Conservation (phyloP, 2,797 vertebrate genomes). For the Galago senegalensis region DNA sequence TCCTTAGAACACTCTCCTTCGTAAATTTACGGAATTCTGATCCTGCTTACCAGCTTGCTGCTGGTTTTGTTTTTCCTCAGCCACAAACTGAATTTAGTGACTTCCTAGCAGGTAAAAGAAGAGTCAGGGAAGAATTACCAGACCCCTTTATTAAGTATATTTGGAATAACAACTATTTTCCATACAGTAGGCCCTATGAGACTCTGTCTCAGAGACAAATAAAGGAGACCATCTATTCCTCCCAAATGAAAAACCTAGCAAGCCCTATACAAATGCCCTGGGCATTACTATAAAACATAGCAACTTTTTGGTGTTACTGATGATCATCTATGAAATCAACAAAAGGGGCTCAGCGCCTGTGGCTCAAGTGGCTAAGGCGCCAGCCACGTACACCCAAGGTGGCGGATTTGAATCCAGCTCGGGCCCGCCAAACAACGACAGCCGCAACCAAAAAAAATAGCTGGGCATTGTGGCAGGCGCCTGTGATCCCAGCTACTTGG, state of each 20-base stretch:
- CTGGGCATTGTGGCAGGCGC: too few relatives aligned
- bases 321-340: constrained; percentile 59
- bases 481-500: too few relatives aligned
- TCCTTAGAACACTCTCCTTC: constrained; percentile 49
- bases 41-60: background rate
- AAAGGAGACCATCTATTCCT: background rate
- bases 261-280: constrained; percentile 18
- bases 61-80: constrained; percentile 19
- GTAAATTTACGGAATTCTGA: constrained; percentile 1
- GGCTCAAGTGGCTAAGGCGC: too few relatives aligned
- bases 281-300: constrained; percentile 1
- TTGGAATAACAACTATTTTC: constrained; percentile 47
- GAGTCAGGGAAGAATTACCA: background rate
- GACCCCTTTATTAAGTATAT: background rate
- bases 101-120: background rate
- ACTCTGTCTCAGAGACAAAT: background rate
- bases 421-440: too few relatives aligned
- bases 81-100: background rate
- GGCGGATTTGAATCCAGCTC: too few relatives aligned
- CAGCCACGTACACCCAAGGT: too few relatives aligned
- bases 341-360: background rate
- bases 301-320: constrained; percentile 27
- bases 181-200: background rate
- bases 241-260: background rate
- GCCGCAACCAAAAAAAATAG: too few relatives aligned